phyloP scores from a whole-genome alignment of 2,113 vertebrate species.

The Marmota flaviventris region DNA sequence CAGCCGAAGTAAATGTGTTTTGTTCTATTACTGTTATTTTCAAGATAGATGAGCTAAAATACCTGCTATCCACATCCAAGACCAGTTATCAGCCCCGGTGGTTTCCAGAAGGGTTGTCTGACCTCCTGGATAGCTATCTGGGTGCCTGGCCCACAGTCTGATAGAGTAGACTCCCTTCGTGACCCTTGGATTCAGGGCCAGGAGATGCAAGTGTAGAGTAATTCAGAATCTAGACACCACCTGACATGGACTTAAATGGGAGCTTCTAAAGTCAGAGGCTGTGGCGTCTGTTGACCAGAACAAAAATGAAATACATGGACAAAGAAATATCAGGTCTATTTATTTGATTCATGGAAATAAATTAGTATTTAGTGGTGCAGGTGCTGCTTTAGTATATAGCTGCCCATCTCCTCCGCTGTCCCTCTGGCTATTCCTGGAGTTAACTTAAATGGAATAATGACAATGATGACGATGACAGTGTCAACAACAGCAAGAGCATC shows the following conservation, averaged over 20 bases:
- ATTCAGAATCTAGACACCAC: not conserved
- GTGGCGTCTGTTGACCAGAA: not conserved
- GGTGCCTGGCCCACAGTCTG: not conserved
- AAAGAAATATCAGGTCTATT: not conserved
- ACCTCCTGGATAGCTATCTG: not conserved
- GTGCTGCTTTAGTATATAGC: not conserved
- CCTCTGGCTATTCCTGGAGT: not conserved
- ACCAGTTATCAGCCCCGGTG: conserved; percentile 1
- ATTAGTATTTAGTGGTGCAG: not conserved
- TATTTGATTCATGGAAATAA: conserved; percentile 43
- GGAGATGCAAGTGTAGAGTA: not conserved
- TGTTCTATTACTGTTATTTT: conserved; percentile 76
- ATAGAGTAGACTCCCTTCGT: not conserved
- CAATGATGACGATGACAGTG: not conserved
- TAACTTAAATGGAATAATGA: not conserved
- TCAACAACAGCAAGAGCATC: not conserved
- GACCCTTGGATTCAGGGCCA: not conserved
- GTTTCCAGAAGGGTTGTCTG: conserved; percentile 7
- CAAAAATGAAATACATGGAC: not conserved
- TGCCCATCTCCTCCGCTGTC: not conserved
- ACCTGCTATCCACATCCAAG: conserved; percentile 62
- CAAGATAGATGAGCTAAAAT: conserved; percentile 68
- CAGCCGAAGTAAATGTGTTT: conserved; percentile 34
- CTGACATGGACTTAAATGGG: not conserved
- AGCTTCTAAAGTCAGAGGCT: not conserved